Evolutionary conservation across 1,140 invertebrate genomes (phyloP).

Genomic region (Anthonomus grandis): DNA sequence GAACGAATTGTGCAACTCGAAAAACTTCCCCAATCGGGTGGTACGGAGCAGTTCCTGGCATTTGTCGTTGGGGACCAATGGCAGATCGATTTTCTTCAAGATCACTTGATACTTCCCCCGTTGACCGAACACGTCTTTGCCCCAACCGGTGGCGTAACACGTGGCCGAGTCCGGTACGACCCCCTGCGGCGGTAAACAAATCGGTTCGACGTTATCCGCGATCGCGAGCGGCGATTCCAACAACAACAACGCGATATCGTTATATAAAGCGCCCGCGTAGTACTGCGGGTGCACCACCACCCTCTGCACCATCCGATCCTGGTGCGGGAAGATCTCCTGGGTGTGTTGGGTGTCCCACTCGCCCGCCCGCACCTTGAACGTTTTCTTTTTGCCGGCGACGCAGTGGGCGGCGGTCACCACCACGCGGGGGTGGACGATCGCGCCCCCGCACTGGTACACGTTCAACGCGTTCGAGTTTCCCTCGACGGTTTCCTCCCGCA

Average conservation of each 20-base stretch:
- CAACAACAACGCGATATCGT: constrained; percentile 67
- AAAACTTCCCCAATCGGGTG: constrained; percentile 60
- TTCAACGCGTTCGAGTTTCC: constrained; percentile 54
- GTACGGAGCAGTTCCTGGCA: constrained; percentile 58
- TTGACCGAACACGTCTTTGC: constrained; percentile 58
- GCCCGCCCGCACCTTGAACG: constrained; percentile 63
- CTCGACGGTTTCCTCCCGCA: constrained; percentile 58
- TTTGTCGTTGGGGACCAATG: constrained; percentile 53
- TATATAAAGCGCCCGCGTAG: constrained; percentile 57
- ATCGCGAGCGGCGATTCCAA: constrained; percentile 55
- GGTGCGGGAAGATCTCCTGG: constrained; percentile 66
- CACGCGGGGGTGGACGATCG: constrained; percentile 67
- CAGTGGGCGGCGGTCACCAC: constrained; percentile 72
- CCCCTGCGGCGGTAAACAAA: constrained; percentile 62
- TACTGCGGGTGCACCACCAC: constrained; percentile 50
- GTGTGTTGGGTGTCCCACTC: constrained; percentile 80
- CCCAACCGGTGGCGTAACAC: constrained; percentile 63
- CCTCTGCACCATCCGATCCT: constrained; percentile 61
- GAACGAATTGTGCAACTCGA: constrained; percentile 65
- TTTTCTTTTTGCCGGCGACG: constrained; percentile 45
- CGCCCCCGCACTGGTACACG: constrained; percentile 72
- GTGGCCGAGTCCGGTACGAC: constrained; percentile 42
- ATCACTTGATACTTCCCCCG: constrained; percentile 64
- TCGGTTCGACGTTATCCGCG: constrained; percentile 64
- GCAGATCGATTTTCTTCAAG: constrained; percentile 67